Percentiles rank a stretch among this genome's conserved stretches.
phyloP scores from a whole-genome alignment of 1,140 invertebrate genomes.

The Eueides isabella region DNA sequence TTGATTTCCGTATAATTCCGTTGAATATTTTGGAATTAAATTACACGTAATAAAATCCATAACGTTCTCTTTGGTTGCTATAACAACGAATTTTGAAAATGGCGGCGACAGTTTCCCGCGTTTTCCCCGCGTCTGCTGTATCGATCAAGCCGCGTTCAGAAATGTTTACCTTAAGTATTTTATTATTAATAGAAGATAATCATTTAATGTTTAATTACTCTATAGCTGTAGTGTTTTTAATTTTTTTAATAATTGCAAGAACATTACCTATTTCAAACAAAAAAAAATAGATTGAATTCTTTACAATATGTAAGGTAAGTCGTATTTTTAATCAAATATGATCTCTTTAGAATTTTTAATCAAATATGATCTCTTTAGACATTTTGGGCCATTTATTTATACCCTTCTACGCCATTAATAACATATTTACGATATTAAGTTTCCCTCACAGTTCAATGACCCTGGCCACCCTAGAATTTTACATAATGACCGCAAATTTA shows the following conservation, averaged over 20 bases:
- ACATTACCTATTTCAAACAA: too few relatives aligned
- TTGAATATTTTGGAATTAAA: too few relatives aligned
- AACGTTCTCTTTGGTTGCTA: conserved; percentile 46
- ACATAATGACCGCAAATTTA: conserved; percentile 18
- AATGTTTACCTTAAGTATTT: conserved; percentile 12
- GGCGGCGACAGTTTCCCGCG: conserved; percentile 55
- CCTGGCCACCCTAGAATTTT: conserved; percentile 24
- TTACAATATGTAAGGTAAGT: not conserved
- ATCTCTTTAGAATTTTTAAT: too few relatives aligned
- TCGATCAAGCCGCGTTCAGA: conserved; percentile 54
- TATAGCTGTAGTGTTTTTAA: not conserved
- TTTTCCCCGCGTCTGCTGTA: conserved; percentile 53
- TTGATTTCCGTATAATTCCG: too few relatives aligned
- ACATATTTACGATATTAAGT: not conserved
- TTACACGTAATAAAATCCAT: too few relatives aligned
- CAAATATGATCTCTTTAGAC: too few relatives aligned
- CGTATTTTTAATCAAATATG: not conserved
- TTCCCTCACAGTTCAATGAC: conserved; percentile 33
- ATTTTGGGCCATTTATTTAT: not conserved
- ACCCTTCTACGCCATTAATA: not conserved
- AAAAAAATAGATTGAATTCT: too few relatives aligned
- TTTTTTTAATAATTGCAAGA: not conserved
- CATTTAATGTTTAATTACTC: not conserved
- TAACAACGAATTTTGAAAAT: conserved; percentile 50
- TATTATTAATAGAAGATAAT: not conserved